Evolutionary conservation across 2,113 vertebrate genomes (phyloP).

Genomic region (Heterochromis multidens): DNA sequence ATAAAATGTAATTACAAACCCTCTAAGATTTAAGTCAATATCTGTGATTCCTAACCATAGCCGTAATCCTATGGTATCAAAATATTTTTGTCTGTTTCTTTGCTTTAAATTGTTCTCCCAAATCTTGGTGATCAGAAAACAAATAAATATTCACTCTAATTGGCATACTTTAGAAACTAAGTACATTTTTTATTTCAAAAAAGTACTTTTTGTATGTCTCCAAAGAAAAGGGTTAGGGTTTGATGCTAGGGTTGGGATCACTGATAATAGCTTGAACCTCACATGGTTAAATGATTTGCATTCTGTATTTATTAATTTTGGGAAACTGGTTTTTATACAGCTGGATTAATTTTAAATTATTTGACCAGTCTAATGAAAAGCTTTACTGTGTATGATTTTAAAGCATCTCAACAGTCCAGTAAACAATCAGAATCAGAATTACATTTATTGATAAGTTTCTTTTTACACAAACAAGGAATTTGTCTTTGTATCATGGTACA

Average conservation of each 20-base stretch:
- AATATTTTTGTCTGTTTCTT: too few species aligned
- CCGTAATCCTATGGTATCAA: background rate
- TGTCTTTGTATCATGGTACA: background rate
- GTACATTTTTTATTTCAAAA: too few species aligned
- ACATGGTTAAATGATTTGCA: too few species aligned
- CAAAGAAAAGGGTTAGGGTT: background rate
- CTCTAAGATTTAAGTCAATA: background rate
- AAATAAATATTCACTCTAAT: too few species aligned
- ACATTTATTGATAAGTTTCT: background rate
- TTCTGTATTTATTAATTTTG: background rate
- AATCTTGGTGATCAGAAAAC: background rate
- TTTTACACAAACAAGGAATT: background rate
- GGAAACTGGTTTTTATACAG: background rate
- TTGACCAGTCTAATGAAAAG: background rate
- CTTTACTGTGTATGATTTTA: background rate
- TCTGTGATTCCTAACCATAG: background rate
- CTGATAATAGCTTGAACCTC: fast-evolving
- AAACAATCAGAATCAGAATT: background rate
- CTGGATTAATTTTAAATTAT: background rate
- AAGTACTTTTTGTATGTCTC: background rate
- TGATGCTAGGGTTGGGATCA: background rate
- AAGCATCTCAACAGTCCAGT: background rate
- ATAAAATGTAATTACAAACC: background rate
- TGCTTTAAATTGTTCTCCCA: background rate
- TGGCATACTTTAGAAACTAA: background rate